Evolutionary conservation across 2,113 vertebrate species (phyloP), one percentile per base, ranked within the genome.

Genomic region (Myotis yumanensis): DNA sequence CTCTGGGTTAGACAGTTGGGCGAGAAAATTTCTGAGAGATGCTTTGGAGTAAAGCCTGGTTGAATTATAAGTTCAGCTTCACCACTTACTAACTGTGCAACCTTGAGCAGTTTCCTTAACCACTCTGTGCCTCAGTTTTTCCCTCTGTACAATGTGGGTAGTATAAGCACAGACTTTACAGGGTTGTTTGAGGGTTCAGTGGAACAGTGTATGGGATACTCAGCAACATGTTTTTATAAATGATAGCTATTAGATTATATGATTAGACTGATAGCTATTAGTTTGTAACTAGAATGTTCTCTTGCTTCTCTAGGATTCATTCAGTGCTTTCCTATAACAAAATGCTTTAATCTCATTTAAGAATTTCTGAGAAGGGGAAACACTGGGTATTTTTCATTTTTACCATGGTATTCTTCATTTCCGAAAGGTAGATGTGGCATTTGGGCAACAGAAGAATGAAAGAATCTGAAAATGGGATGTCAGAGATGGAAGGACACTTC

Each of bases 11-110:
- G 51, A 94, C 46, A 54, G 14, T 25, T 46, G 51, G 75, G 22
- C 17, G 59, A 69, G 52, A 71, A 75, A 43, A 69, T 94, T 51
- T 90, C 69, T 87, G 48, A 68, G 69, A 69, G 76, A 32, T 32
- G 25, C 28, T 96, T 96, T 90, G 71, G 54, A 80, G 52, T 89
- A 86, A 73, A 92, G 43, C 20, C 46, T 20, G 20, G 20, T 16
- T 80, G 83, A 64, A 62, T 79, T 84, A 17, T 15, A 80, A 95
- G 43, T 77, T 40, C 30, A 71, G 25, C n/a, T n/a, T 80, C 28
- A 32, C 73, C 59, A 71, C 64, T 57, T 79, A 46, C 35, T 46
- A 54, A 59, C 20, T 25, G 3, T 69, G 54, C 79, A 52, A 79
- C 20, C 40, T 62, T 16, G 9, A 51, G 20, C 75, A 64, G 28